Evolutionary conservation across 2,113 vertebrate genomes (phyloP).

Genomic region (Phylloscopus whistleri): DNA sequence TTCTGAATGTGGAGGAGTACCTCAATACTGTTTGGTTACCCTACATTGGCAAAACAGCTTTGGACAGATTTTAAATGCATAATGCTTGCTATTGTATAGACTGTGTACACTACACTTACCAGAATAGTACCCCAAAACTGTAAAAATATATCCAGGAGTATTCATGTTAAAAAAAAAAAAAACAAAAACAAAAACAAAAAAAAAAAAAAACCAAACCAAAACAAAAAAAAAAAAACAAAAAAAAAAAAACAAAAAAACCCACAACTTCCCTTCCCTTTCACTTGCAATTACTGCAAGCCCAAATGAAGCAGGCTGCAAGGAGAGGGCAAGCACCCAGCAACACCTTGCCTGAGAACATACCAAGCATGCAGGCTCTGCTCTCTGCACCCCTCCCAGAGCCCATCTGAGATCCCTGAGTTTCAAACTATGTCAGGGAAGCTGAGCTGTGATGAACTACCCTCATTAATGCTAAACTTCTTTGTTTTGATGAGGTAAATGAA

Average conservation of each 20-base stretch:
- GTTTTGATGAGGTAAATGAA: constrained; percentile 11
- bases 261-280: not conserved
- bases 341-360: accelerated
- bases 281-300: not conserved
- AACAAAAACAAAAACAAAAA: not conserved
- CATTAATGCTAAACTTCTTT: not conserved
- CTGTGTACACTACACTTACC: not conserved
- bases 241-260: not conserved
- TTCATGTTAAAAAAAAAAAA: not conserved
- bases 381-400: not conserved
- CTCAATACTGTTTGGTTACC: not conserved
- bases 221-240: not conserved
- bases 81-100: not conserved
- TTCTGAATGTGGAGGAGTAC: not conserved
- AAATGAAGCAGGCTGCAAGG: not conserved
- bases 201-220: not conserved
- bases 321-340: not conserved
- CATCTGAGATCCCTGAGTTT: not conserved
- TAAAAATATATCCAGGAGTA: not conserved
- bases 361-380: not conserved
- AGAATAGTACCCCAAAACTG: not conserved
- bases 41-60: not conserved
- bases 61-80: not conserved
- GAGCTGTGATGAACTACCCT: not conserved
- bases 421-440: not conserved